Conservation (phyloP, 2,888 invertebrate species). For the Drosophila macrospina region DNA sequence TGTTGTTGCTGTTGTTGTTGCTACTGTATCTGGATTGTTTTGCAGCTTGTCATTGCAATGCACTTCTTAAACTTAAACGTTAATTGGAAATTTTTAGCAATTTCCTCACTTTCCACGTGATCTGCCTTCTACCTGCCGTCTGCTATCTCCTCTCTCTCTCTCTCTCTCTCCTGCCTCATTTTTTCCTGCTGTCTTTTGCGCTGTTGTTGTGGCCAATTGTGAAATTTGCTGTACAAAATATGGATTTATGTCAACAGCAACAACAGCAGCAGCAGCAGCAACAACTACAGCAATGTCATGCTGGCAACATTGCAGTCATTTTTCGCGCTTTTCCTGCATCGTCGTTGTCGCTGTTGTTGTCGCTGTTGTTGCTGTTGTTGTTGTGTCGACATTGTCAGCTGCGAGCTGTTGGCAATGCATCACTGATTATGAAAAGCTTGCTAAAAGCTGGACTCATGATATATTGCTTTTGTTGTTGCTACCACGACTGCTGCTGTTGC, state of each 20-base stretch:
- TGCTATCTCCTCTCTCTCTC: conserved; percentile 6
- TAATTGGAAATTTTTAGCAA: conserved; percentile 78
- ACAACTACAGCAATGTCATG: conserved; percentile 41
- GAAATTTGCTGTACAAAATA: conserved; percentile 76
- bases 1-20: background rate
- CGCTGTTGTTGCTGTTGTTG: conserved; percentile 28
- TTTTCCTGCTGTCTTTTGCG: conserved; percentile 9
- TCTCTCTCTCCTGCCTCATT: too few relatives aligned
- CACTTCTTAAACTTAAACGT: conserved; percentile 65
- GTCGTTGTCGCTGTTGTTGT: conserved; percentile 57
- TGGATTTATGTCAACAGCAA: conserved; percentile 77
- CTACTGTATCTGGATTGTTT: conserved; percentile 7
- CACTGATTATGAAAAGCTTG: conserved; percentile 81
- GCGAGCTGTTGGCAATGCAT: conserved; percentile 80
- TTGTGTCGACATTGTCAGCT: conserved; percentile 58
- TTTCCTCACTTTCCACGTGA: conserved; percentile 62
- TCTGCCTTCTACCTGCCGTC: conserved; percentile 14
- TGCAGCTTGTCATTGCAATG: conserved; percentile 24
- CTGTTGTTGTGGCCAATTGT: conserved; percentile 64
- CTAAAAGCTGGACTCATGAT: conserved; percentile 81
- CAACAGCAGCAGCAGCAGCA: conserved; percentile 24
- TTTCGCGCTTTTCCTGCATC: conserved; percentile 57
- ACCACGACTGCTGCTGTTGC: conserved; percentile 18
- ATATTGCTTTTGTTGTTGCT: conserved; percentile 70
- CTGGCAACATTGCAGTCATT: conserved; percentile 67